Conservation (phyloP, 2,888 invertebrate genomes). For the Stenchaetothrips biformis region DNA sequence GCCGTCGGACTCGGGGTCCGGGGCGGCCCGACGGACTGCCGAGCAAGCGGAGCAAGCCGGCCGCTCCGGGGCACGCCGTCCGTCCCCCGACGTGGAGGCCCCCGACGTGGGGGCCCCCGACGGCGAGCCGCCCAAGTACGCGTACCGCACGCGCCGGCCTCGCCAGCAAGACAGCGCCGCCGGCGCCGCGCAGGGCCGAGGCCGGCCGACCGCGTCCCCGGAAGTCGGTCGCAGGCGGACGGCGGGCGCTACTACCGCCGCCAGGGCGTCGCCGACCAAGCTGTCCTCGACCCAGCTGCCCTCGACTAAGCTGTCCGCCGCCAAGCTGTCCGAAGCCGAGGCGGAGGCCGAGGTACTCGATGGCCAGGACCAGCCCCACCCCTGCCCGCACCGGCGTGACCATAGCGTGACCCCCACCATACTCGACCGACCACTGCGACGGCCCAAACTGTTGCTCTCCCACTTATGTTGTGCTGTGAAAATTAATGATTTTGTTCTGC, state of each 20-base stretch:
- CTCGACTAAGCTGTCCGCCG: no score
- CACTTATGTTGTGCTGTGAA: background rate
- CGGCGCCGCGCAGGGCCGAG: background rate
- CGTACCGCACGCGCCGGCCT: background rate
- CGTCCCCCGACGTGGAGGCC: conserved; percentile 54
- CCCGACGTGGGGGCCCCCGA: conserved; percentile 58
- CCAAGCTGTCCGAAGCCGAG: background rate
- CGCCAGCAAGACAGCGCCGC: background rate
- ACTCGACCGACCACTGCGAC: background rate
- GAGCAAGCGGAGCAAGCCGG: background rate
- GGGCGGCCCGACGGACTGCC: conserved; percentile 46
- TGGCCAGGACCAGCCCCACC: background rate
- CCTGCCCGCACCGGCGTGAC: background rate
- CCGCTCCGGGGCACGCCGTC: background rate
- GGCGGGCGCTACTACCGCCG: background rate
- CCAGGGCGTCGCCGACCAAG: background rate
- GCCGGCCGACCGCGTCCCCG: background rate
- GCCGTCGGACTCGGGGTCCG: conserved; percentile 41
- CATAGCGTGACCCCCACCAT: background rate
- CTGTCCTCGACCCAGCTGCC: no score
- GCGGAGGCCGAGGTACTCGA: background rate
- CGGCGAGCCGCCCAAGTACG: conserved; percentile 53
- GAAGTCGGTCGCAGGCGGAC: background rate
- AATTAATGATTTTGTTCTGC: no score
- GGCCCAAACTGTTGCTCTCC: background rate